Conservation (phyloP, 2,113 vertebrate genomes). For the Seriola aureovittata region DNA sequence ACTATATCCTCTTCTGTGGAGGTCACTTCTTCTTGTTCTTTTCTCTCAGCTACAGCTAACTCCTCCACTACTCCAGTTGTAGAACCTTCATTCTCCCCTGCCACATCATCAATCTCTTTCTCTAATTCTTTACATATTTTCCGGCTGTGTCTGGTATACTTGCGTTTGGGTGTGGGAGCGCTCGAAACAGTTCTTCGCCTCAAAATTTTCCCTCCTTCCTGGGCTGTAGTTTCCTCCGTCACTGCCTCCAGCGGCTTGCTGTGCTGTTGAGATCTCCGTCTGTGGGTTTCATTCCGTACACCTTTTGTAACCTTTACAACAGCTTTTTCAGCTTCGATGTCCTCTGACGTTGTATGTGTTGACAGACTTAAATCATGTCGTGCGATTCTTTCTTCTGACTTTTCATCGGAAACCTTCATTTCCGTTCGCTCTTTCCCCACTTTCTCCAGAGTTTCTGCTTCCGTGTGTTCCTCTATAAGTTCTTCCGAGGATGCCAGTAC, state of each 20-base stretch:
- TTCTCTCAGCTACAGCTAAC: background rate
- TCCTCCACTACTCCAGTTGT: background rate
- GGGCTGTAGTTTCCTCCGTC: background rate
- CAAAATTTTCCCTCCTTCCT: conserved; percentile 2
- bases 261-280: background rate
- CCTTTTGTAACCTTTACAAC: background rate
- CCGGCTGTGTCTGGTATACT: background rate
- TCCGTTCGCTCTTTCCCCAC: background rate
- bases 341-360: background rate
- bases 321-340: background rate
- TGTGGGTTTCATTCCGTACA: conserved; percentile 10
- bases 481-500: background rate
- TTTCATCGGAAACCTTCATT: background rate
- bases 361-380: background rate
- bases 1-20: background rate
- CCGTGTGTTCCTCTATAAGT: background rate
- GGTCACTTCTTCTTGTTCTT: background rate
- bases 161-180: background rate
- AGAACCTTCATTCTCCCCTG: background rate
- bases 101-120: background rate
- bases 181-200: conserved; percentile 9
- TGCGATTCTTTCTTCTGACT: background rate
- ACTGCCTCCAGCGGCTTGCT: background rate
- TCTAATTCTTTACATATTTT: background rate
- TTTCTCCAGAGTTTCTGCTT: conserved; percentile 7